Percentiles rank a stretch among this genome's conserved stretches.
Conservation (phyloP, 2,888 invertebrate genomes). For the Andrena chrysosceles region DNA sequence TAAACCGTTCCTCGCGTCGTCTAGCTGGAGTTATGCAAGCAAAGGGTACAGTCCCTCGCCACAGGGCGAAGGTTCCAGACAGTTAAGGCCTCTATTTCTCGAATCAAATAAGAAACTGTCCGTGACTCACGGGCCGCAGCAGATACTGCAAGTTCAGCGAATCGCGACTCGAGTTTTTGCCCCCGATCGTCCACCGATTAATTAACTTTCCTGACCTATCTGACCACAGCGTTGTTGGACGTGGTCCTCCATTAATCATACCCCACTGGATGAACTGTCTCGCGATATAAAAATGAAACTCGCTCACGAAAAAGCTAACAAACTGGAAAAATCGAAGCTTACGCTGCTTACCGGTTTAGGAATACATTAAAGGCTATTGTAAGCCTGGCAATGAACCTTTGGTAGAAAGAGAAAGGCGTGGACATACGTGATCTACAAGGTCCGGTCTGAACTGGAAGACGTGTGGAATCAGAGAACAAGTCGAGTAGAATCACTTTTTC, state of each 20-base stretch:
- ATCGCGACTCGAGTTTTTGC: not conserved
- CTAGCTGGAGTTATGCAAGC: not conserved
- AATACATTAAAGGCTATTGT: slow-evolving; percentile 10
- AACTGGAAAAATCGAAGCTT: not conserved
- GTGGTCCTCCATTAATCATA: slow-evolving; percentile 15
- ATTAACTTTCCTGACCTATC: slow-evolving; percentile 23
- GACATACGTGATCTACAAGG: slow-evolving; percentile 44
- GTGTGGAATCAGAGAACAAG: slow-evolving; percentile 11
- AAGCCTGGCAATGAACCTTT: slow-evolving; percentile 40
- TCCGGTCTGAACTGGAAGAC: slow-evolving; percentile 53
- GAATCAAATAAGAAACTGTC: slow-evolving; percentile 22
- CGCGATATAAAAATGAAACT: slow-evolving; percentile 18
- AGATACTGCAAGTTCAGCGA: not conserved
- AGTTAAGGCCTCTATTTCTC: not conserved
- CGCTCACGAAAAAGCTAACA: not conserved
- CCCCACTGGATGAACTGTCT: not conserved
- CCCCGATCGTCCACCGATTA: not conserved
- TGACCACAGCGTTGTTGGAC: not conserved
- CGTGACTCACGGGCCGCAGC: not conserved
- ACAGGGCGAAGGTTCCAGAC: not conserved
- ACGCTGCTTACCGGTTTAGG: not conserved
- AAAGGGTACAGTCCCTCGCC: not conserved
- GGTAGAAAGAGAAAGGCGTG: slow-evolving; percentile 55
- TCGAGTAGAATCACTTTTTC: slow-evolving; percentile 23
- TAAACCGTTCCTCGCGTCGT: not conserved